Evolutionary conservation across 92 coral and sea anemone genomes (phyloP).

Genomic region (Palythoa heliodiscus): DNA sequence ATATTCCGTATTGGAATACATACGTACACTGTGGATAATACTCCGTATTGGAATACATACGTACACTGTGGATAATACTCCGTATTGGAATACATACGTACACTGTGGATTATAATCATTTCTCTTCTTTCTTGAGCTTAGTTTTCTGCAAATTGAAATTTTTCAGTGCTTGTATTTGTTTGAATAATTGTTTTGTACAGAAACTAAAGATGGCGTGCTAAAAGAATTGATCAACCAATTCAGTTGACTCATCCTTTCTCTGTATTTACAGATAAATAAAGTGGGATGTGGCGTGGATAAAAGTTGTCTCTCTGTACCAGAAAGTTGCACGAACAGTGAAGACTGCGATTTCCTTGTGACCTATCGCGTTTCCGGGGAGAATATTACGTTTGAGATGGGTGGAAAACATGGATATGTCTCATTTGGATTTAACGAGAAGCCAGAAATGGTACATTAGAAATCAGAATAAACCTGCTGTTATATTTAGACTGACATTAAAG

Average conservation of each 20-base stretch:
- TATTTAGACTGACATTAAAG: too few species aligned
- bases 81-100: too few species aligned
- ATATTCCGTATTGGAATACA: too few species aligned
- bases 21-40: too few species aligned
- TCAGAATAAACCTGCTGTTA: not conserved
- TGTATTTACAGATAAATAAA: conserved; percentile 8
- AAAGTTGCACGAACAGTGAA: conserved; percentile 36
- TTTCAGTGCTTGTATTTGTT: not conserved
- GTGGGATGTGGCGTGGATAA: conserved; percentile 14
- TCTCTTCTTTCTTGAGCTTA: too few species aligned
- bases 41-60: too few species aligned
- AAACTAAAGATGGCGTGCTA: not conserved
- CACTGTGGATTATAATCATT: too few species aligned
- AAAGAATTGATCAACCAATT: not conserved
- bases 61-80: too few species aligned
- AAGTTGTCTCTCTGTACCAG: conserved; percentile 35
- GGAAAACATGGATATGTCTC: conserved; percentile 32
- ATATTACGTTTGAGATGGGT: conserved; percentile 36
- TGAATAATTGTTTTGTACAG: not conserved
- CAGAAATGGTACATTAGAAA: conserved; percentile 17
- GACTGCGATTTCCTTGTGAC: conserved; percentile 42
- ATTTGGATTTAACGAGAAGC: conserved; percentile 35
- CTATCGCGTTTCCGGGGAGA: conserved; percentile 6
- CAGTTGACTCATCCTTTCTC: not conserved
- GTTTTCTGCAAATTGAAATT: too few species aligned